phyloP scores from a whole-genome alignment of 2,113 vertebrate species.

The Trichechus manatus region DNA sequence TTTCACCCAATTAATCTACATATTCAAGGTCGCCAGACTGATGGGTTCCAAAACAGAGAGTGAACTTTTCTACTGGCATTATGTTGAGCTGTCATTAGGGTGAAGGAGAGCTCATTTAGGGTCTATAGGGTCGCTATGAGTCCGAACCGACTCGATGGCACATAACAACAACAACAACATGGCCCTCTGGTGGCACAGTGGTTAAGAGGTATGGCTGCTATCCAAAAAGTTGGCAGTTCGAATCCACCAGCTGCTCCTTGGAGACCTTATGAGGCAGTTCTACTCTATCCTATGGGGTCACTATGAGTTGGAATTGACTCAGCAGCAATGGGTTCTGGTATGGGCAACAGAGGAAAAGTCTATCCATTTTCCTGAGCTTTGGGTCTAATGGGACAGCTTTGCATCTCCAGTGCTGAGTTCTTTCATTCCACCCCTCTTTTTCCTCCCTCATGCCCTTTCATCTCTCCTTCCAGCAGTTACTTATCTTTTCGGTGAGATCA shows the following conservation, averaged over 20 bases:
- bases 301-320: background rate
- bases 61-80: background rate
- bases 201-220: no score
- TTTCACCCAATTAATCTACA: background rate
- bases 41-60: background rate
- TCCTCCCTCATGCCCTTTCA: background rate
- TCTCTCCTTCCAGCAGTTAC: background rate
- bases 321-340: background rate
- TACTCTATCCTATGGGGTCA: background rate
- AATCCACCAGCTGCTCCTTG: no score
- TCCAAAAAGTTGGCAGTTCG: no score
- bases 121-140: no score
- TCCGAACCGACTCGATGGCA: no score
- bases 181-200: no score
- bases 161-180: no score
- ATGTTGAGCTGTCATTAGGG: accelerated
- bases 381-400: background rate
- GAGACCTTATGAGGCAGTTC: background rate
- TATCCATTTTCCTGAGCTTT: background rate
- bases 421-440: background rate
- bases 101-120: background rate
- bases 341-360: background rate
- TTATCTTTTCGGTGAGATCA: background rate
- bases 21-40: background rate
- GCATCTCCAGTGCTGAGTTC: background rate